phyloP scores from a whole-genome alignment of 2,797 vertebrate genomes.

The Antennarius maculatus region DNA sequence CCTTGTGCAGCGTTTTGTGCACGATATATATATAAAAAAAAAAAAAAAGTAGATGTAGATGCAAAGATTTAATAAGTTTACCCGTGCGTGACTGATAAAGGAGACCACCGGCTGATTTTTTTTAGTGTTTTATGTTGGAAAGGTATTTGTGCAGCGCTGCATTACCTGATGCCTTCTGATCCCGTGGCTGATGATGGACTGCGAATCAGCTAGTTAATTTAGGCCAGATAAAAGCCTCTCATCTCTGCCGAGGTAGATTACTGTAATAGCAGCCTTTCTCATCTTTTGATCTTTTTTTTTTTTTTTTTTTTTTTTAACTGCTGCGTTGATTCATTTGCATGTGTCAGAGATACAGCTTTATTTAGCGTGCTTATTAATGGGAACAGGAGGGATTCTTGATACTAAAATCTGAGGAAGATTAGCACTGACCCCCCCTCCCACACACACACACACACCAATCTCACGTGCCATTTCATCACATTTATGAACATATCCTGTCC shows the following conservation, averaged over 20 bases:
- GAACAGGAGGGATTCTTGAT: slow-evolving; percentile 74
- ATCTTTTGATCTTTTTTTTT: slow-evolving; percentile 80
- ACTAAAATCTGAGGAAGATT: slow-evolving; percentile 79
- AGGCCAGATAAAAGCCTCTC: slow-evolving; percentile 78
- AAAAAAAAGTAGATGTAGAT: slow-evolving; percentile 42
- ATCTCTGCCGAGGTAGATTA: slow-evolving; percentile 79
- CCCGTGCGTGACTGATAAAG: slow-evolving; percentile 56
- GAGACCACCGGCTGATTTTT: slow-evolving; percentile 65
- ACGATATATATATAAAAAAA: neutral
- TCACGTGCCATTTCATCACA: slow-evolving; percentile 53
- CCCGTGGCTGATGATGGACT: slow-evolving; percentile 72
- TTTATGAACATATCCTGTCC: slow-evolving; percentile 26
- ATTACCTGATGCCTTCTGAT: slow-evolving; percentile 73
- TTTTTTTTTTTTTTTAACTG: slow-evolving; percentile 37
- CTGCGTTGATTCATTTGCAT: slow-evolving; percentile 83
- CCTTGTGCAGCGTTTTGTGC: slow-evolving; percentile 8
- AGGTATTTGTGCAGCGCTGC: slow-evolving; percentile 55
- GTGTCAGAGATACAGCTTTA: slow-evolving; percentile 80
- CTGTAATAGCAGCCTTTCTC: slow-evolving; percentile 77
- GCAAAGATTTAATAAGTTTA: slow-evolving; percentile 62
- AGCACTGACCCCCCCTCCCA: slow-evolving; percentile 67
- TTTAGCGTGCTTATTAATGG: slow-evolving; percentile 79
- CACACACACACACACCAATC: no score
- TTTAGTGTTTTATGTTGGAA: slow-evolving; percentile 68
- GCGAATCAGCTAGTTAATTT: slow-evolving; percentile 79